Evolutionary conservation across 2,888 invertebrate species (phyloP), one percentile per base, ranked within the genome.

Genomic region (Ochlodes sylvanus): DNA sequence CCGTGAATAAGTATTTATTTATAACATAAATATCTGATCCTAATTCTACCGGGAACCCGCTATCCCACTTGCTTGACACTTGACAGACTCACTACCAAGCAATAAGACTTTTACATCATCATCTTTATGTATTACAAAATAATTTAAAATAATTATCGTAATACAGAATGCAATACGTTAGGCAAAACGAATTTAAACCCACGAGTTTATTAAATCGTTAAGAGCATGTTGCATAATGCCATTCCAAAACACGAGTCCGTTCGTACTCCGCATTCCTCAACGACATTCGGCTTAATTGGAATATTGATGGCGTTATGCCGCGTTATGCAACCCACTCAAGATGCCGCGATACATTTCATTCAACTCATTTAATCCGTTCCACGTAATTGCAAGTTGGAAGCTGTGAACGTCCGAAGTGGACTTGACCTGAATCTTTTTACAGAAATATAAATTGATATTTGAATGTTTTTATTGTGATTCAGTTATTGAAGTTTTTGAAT

Each of bases 331-430:
- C 19, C 32, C 6, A 32, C 50, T 54, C 54, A 12, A 21, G 32
- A 32, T 32, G 54, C 54, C 54, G 54, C 54, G 54, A 54, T 54
- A 54, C n/a, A 54, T 54, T 54, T 54, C 32, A 54, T 7, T 14
- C 27, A 27, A 5, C 27, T 27, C 54, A 32, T 27, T 54, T 54
- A 54, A 54, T 27, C 21, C 50, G 54, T 32, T 21, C 21, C 54
- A 27, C 6, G 27, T 54, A 54, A 54, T 54, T 54, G 54, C 27
- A n/a, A 27, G 54, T 54, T 54, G 54, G 54, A 54, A 27, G 54
- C 54, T 54, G 54, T 27, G 54, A 21, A 32, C 54, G 27, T 32
- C 27, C 27, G 27, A 32, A 54, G 54, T 54, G 32, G 54, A 27
- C 54, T 54, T 54, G 27, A 54, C 54, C 54, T 27, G 2, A n/a